Conservation (phyloP, 2,888 invertebrate genomes). For the Creontiades dilutus region DNA sequence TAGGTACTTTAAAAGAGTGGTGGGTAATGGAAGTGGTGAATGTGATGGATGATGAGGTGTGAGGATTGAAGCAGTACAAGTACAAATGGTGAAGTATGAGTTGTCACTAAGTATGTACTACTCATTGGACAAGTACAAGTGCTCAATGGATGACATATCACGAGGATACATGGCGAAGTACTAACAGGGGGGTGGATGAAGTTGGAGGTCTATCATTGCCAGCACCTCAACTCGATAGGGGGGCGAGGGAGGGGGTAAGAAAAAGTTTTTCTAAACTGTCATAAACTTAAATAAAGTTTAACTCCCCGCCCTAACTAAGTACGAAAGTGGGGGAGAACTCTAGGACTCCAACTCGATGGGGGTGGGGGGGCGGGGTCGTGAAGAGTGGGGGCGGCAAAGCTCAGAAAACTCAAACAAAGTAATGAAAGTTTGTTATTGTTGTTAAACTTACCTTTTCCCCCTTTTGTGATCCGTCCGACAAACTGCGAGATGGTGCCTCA, state of each 20-base stretch:
- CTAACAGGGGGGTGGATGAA: slow-evolving; percentile 40
- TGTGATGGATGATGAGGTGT: too few species aligned
- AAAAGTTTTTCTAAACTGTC: slow-evolving; percentile 73
- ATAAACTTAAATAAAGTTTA: slow-evolving; percentile 73
- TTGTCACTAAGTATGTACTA: too few species aligned
- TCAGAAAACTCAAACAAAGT: slow-evolving; percentile 72
- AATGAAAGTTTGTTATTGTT: slow-evolving; percentile 73
- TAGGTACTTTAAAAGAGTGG: too few species aligned
- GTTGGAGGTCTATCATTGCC: slow-evolving; percentile 64
- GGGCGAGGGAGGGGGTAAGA: slow-evolving; percentile 14
- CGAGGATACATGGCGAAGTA: slow-evolving; percentile 36
- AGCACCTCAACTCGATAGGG: slow-evolving; percentile 9
- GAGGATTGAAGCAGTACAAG: too few species aligned
- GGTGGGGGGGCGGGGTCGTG: slow-evolving; percentile 25
- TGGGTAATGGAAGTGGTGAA: too few species aligned
- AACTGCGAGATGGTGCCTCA: slow-evolving; percentile 60
- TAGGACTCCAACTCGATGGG: slow-evolving; percentile 43
- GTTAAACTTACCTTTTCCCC: slow-evolving; percentile 70
- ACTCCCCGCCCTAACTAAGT: slow-evolving; percentile 66
- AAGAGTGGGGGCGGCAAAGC: slow-evolving; percentile 66
- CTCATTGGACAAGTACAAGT: not conserved
- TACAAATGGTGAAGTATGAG: too few species aligned
- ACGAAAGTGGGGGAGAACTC: slow-evolving; percentile 60
- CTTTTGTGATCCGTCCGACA: slow-evolving; percentile 42
- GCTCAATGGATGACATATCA: not conserved